Conservation (phyloP, 2,888 invertebrate species). For the Rhingia rostrata region DNA sequence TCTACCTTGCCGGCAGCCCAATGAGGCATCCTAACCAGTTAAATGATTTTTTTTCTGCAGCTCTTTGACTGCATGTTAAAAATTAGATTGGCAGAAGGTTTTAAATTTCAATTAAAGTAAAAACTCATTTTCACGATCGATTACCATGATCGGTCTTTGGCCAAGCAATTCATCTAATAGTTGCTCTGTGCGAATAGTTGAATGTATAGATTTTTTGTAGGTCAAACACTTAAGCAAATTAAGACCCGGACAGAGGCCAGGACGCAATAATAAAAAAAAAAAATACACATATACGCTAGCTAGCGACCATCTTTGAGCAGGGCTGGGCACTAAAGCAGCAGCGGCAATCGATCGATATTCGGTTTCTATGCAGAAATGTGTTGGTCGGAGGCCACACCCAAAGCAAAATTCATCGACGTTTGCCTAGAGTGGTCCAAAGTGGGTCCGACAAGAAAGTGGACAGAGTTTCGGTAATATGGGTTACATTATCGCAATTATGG, state of each 20-base stretch:
- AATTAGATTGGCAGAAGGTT: constrained; percentile 49
- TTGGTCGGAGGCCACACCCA: constrained; percentile 58
- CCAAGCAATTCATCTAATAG: constrained; percentile 52
- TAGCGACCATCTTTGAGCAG: constrained; percentile 56
- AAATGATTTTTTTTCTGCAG: not conserved
- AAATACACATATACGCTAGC: not conserved
- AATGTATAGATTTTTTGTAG: constrained; percentile 46
- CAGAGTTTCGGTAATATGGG: not conserved
- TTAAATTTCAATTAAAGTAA: constrained; percentile 65
- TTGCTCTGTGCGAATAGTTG: constrained; percentile 29
- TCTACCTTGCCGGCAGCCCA: constrained; percentile 3
- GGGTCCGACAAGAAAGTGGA: constrained; percentile 1
- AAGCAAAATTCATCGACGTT: constrained; percentile 32
- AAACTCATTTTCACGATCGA: constrained; percentile 65
- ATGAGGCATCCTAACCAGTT: not conserved
- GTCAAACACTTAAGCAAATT: constrained; percentile 67
- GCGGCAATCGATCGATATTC: constrained; percentile 61
- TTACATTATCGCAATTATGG: too few relatives aligned
- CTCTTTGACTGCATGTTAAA: not conserved
- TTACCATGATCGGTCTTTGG: constrained; percentile 61
- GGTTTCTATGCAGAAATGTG: constrained; percentile 45
- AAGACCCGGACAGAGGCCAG: constrained; percentile 30
- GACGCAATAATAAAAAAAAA: constrained; percentile 1
- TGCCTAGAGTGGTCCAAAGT: constrained; percentile 25
- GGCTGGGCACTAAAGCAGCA: constrained; percentile 25